Evolutionary conservation across 92 coral and sea anemone species (phyloP), one percentile per base, ranked within the genome.

Genomic region (Palythoa caribaeorum): DNA sequence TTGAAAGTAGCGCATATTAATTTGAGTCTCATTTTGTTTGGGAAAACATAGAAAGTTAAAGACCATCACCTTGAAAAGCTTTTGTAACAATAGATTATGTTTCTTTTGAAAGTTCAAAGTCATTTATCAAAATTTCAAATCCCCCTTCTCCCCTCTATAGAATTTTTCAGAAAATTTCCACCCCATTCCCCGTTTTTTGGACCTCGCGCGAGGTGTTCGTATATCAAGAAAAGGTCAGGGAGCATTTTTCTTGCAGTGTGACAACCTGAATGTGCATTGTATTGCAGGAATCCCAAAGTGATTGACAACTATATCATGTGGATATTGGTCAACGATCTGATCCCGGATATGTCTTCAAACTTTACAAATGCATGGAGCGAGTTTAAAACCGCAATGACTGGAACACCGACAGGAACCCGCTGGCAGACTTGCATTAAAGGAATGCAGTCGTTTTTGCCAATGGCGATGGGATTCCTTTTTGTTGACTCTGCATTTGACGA

Each of bases 401-500:
- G 94, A 0, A 52, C 62, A 35, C 70, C 13, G 3, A 84, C 84
- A 1, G 38, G 21, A 5, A 2, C 79, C 13, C 92, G 94, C 52
- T 88, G 90, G 92, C 47, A 71, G 11, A 73, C 38, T 12, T 92
- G 94, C 55, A 84, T 92, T 40, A 15, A 20, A 3, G 2, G 36
- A 53, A 88, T 88, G 94, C 92, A 92, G 28, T 36, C 75, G 20
- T 51, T 62, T 3, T 77, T 92, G 20, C 51, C 73, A 52, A 88
- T 92, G 94, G 72, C 94, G 6, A 62, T 88, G 69, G 94, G 92
- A 17, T 66, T 92, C 53, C 84, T 94, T 80, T 94, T 86, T 76
- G 88, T 93, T 3, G 94, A 93, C 15, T 87, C 94, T 35, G 17
- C 88, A 60, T 93, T 94, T 87, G 88, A 93, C 40, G 98, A 93